Evolutionary conservation across 2,113 vertebrate species (phyloP), one percentile per base, ranked within the genome.

Genomic region (Gallinago jamesoni): DNA sequence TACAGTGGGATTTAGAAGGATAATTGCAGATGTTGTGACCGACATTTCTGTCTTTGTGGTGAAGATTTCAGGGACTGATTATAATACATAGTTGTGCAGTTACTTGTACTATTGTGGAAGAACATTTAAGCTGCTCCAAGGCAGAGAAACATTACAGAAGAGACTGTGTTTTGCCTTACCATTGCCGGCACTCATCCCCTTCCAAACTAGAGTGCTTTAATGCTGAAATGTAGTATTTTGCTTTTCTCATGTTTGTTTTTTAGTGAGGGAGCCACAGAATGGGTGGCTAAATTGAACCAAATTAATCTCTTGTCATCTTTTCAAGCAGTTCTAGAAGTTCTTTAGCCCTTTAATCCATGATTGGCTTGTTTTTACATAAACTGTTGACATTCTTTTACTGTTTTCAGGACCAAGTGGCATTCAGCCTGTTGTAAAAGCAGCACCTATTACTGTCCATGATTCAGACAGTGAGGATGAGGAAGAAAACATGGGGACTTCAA

Each of bases 381-480:
- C 7, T 89, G 8, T 45, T 93, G 67, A 10, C 20, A 33, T 47
- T 96, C 21, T 93, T 66, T 55, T 93, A 35, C 87, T 96, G 75
- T 50, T 90, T 95, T 50, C 93, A 99, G 99, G 99, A 94, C 99
- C 99, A 60, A 99, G 99, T 96, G 99, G 99, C 87, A 98, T 99
- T 89, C 99, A 98, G 22, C 98, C 97, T 57, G 96, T 96, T 79
- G 98, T 98, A 47, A 98, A 99, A 85, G 98, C 99, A 95, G 81
- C 98, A 50, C 98, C 99, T 16, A 97, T 98, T 91, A 98, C 98
- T 79, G 98, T 99, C 67, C 99, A 99, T 7, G 99, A 99, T 96
- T 99, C 99, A 10, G 99, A 99, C 96, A 99, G 99, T 60, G 99
- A 99, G 75, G 99, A 99, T 67, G 99, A 99, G 63, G 99, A 99